phyloP scores from a whole-genome alignment of 2,888 invertebrate species.

The Hirtodrosophila trivittata region DNA sequence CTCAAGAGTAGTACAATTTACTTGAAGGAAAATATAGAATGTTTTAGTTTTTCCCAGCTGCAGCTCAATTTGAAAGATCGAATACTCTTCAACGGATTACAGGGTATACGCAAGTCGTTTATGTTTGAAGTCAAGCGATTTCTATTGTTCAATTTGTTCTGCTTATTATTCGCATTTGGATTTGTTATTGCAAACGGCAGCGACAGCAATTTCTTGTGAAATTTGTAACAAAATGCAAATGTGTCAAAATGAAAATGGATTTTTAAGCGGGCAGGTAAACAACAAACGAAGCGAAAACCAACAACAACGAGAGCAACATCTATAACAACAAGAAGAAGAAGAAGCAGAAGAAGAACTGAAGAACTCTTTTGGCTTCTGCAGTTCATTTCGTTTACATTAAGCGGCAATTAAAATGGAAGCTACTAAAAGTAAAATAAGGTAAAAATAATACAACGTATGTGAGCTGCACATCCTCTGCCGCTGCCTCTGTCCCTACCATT shows the following conservation, averaged over 20 bases:
- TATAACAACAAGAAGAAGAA: slow-evolving; percentile 3
- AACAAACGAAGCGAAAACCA: slow-evolving; percentile 33
- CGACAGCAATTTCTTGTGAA: slow-evolving; percentile 51
- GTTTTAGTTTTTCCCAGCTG: no score
- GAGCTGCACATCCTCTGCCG: neutral
- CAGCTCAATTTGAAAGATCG: no score
- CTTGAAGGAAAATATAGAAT: no score
- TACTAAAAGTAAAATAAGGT: slow-evolving; percentile 14
- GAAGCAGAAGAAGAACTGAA: neutral
- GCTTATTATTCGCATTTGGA: slow-evolving; percentile 25
- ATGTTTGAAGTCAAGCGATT: neutral
- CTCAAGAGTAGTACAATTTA: no score
- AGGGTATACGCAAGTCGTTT: neutral
- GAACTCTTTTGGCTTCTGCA: slow-evolving; percentile 40
- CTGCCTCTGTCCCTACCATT: neutral
- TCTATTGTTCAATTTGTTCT: slow-evolving; percentile 13
- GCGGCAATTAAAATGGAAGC: slow-evolving; percentile 61
- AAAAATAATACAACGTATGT: no score
- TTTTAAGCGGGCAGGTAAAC: slow-evolving; percentile 47
- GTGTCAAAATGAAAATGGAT: slow-evolving; percentile 68
- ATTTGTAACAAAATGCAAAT: slow-evolving; percentile 62
- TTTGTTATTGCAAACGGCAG: slow-evolving; percentile 22
- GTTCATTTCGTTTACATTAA: slow-evolving; percentile 54
- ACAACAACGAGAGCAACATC: slow-evolving; percentile 12
- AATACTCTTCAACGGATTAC: no score